Evolutionary conservation across 2,888 invertebrate species (phyloP), one percentile per base, ranked within the genome.

Genomic region (Pasiphila rectangulata): DNA sequence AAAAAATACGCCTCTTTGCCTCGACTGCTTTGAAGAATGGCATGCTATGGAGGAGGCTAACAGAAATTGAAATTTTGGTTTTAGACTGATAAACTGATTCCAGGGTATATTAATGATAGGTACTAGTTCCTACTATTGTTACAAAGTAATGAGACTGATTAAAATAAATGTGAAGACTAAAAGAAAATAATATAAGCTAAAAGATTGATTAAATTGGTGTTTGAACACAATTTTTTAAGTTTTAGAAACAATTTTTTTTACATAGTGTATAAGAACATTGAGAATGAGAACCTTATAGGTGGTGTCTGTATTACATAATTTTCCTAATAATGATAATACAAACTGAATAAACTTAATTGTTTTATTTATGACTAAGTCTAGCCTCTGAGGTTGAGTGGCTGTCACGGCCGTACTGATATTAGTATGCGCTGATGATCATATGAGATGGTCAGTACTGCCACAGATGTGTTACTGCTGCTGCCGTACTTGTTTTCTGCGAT

Each of bases 171-270:
- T 24, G 2, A 24, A 10, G 9, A 25, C 10, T 25, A 25, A 25
- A 2, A 25, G 10, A 25, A 10, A 25, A 25, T 25, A 25, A 10
- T 10, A 12, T 25, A 34, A 17, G 16, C 27, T 23, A 25, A 41
- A 38, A 36, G 32, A 47, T 44, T 35, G 27, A 34, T 34, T 39
- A 27, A 34, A 41, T 34, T 29, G 54, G 42, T 52, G 41, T 21
- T 29, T 44, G 36, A 45, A 34, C 38, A 43, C 43, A 12, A 25
- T 25, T 25, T 25, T 25, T 10, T 25, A 25, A 25, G 5, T 25
- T 25, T 25, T 25, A 25, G 25, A 25, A 2, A 25, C 12, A 12
- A 10, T 25, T 25, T 25, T n/a, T n/a, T 12, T 25, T 2, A 25
- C 25, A 25, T 25, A 25, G 25, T 9, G 25, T 25, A 12, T 25